Base-by-base conservation (phyloP, 1,140 invertebrate species). In the Pachypeltis micranthus region DNA sequence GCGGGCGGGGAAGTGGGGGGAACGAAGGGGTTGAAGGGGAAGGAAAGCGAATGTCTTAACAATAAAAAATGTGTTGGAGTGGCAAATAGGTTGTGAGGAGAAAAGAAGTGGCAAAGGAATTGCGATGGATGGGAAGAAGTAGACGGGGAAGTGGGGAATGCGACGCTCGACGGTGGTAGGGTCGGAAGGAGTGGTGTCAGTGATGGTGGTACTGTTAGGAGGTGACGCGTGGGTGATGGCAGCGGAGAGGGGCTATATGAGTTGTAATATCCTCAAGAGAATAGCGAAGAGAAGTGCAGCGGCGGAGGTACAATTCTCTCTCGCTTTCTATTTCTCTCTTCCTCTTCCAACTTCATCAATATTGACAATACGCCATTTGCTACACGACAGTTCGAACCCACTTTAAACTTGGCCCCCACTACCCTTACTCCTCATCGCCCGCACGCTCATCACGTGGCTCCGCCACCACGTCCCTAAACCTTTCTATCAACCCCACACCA, bases 231-330 rank as follows among this genome's bases (percentile, higher is more conserved):
- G n/a, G n/a, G 34, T 39, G 34, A 39, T 10, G 34, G n/a, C n/a
- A 7, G 34, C n/a, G n/a, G 34, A 21, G 47, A 51, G 21, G 47
- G 47, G 47, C 10, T 51, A 57, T 57, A 57, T 57, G 55, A 57
- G 55, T 57, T 57, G 55, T 57, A 57, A 57, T 57, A 57, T 57
- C 55, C 55, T 57, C 55, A 57, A 57, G 55, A 57, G 55, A 57
- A 25, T 57, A 57, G 55, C 3, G 27, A 51, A 51, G 47, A 28
- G 23, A 57, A 57, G 27, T 26, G 55, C 55, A 57, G n/a, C n/a
- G n/a, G n/a, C 24, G 10, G 55, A 57, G 27, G 55, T 57, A 57
- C 3, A 23, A 28, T 3, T 51, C 47, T 21, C 27, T 57, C 55
- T 29, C 24, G 10, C 7, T 57, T 57, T 57, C 55, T 29, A 2